Conservation (phyloP, 1,140 invertebrate species). For the Protaetia brevitarsis region DNA sequence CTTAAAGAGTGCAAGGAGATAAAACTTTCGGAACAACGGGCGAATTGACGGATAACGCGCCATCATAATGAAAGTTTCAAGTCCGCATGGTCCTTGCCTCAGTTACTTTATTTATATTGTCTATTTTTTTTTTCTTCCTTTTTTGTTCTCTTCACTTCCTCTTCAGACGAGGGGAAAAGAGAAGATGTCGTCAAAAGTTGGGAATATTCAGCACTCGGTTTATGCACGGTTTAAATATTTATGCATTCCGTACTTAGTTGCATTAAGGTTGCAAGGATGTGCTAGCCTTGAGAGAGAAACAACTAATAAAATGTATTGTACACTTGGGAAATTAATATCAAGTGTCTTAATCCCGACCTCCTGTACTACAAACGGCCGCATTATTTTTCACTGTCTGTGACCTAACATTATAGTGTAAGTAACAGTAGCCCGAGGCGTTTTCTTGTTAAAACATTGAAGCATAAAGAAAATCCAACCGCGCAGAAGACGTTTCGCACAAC, state of each 20-base stretch:
- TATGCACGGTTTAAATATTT: slow-evolving; percentile 40
- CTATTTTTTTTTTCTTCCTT: too few species aligned
- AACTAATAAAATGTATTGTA: slow-evolving; percentile 49
- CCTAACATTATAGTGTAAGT: slow-evolving; percentile 40
- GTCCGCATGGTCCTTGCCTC: neutral
- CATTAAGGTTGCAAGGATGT: slow-evolving; percentile 40
- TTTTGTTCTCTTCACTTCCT: neutral
- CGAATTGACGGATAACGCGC: neutral
- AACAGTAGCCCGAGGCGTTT: slow-evolving; percentile 33
- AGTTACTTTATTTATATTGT: neutral
- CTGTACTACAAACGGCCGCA: slow-evolving; percentile 41
- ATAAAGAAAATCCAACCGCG: slow-evolving; percentile 28
- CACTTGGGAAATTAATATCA: slow-evolving; percentile 48
- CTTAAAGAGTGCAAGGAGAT: neutral
- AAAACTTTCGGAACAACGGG: neutral
- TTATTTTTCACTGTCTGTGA: slow-evolving; percentile 46
- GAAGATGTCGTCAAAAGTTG: neutral
- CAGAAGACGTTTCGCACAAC: slow-evolving; percentile 22
- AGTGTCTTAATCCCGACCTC: slow-evolving; percentile 47
- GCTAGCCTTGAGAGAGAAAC: slow-evolving; percentile 40
- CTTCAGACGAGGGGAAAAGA: neutral
- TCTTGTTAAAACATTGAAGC: slow-evolving; percentile 37
- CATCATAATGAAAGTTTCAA: slow-evolving; percentile 2
- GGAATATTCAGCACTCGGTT: slow-evolving; percentile 18
- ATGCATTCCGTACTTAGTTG: slow-evolving; percentile 44